phyloP scores from a whole-genome alignment of 1,140 invertebrate species.

The Bombyx mori region DNA sequence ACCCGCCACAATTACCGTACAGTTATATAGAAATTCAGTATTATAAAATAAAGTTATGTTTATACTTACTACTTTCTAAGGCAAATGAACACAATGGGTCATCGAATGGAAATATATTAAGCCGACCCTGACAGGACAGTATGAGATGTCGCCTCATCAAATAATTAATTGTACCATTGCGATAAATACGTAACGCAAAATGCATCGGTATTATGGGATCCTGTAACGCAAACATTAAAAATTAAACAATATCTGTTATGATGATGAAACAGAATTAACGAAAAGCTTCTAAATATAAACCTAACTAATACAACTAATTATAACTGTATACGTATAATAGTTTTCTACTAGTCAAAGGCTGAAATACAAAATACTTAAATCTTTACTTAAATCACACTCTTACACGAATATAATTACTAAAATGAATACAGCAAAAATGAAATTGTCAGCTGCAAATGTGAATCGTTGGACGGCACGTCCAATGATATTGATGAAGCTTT shows the following conservation, averaged over 20 bases:
- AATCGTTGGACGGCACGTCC: background rate
- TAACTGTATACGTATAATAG: background rate
- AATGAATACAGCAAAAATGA: constrained; percentile 11
- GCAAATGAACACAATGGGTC: constrained; percentile 95
- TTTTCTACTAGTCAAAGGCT: constrained; percentile 2
- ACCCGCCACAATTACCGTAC: too few species aligned
- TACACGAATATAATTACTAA: constrained; percentile 5
- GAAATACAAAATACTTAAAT: too few species aligned
- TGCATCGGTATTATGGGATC: constrained; percentile 91
- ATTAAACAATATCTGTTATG: constrained; percentile 11
- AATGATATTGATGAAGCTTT: constrained; percentile 16
- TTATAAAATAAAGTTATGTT: background rate
- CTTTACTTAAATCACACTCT: background rate
- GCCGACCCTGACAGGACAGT: constrained; percentile 90
- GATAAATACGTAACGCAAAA: constrained; percentile 90
- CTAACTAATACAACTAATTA: constrained; percentile 5
- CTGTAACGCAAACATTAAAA: constrained; percentile 28
- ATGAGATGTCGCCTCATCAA: constrained; percentile 93
- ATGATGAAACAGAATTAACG: background rate
- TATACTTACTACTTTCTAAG: constrained; percentile 94
- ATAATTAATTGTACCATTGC: constrained; percentile 93
- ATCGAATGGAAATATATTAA: constrained; percentile 96
- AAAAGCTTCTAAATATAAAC: constrained; percentile 16
- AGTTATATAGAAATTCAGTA: background rate
- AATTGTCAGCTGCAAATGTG: constrained; percentile 21